These are phyloP conservation scores for Sarcophaga rosellei DNA, from an alignment of 2,888 invertebrate species.

Conservation along the genomic window DNA sequence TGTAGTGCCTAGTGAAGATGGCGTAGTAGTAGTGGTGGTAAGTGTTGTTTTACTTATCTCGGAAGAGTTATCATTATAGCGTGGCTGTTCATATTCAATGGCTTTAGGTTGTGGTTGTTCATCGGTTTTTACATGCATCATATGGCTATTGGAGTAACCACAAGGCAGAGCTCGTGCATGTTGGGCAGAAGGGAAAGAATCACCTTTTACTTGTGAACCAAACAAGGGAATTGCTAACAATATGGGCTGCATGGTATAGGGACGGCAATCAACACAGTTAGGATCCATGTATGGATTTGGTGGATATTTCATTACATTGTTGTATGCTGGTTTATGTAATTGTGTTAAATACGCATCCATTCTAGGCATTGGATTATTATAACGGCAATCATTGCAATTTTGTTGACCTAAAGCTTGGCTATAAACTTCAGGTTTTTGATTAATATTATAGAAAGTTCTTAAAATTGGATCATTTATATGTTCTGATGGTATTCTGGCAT, in stretches of 20 bases:
- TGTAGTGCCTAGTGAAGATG: background rate
- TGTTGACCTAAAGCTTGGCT: background rate
- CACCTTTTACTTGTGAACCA: background rate
- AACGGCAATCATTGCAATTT: background rate
- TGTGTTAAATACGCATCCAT: background rate
- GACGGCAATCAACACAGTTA: constrained; percentile 5
- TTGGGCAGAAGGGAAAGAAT: background rate
- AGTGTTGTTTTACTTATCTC: background rate
- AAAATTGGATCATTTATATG: constrained; percentile 51
- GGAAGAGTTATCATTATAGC: background rate
- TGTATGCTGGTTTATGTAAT: background rate
- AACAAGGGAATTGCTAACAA: constrained; percentile 47
- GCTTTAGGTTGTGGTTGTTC: background rate
- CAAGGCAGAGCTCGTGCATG: background rate
- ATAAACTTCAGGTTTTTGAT: background rate
- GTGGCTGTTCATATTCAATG: constrained; percentile 3
- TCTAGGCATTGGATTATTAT: background rate
- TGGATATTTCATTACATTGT: background rate
- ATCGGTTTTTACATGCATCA: background rate
- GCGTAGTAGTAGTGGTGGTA: background rate
- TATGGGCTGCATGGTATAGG: constrained; percentile 18
- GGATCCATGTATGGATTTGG: background rate
- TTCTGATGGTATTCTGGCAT: constrained; percentile 9
- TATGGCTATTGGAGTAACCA: background rate
- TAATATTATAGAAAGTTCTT: constrained; percentile 50